Conservation (phyloP, 2,797 vertebrate species). For the Masticophis lateralis region DNA sequence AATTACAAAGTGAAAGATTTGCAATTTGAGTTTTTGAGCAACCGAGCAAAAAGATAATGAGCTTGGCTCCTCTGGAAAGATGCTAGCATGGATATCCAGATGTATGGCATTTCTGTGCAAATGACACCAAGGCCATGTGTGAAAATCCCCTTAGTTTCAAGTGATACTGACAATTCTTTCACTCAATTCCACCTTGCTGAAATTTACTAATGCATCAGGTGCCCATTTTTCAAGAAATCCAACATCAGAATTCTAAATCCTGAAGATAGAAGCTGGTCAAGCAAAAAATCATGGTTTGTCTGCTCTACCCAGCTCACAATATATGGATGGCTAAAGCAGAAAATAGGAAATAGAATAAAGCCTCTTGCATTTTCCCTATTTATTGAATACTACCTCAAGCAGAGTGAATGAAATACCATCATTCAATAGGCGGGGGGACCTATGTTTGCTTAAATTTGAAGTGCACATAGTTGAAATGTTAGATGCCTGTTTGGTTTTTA, state of each 20-base stretch:
- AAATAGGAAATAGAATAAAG: neutral
- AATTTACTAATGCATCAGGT: neutral
- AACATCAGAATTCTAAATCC: neutral
- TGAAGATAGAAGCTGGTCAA: neutral
- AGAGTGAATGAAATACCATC: neutral
- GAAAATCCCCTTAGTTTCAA: neutral
- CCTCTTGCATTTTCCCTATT: neutral
- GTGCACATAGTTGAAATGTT: neutral
- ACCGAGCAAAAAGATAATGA: neutral
- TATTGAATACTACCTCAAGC: neutral
- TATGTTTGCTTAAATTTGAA: neutral
- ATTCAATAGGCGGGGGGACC: neutral
- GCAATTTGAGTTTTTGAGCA: neutral
- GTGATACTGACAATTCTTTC: neutral
- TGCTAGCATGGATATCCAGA: neutral
- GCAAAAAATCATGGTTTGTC: neutral
- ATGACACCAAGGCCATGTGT: neutral
- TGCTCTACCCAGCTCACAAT: neutral
- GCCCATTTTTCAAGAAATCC: neutral
- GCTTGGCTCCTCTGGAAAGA: neutral
- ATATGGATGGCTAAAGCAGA: neutral
- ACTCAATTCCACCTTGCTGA: neutral
- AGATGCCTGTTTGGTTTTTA: neutral
- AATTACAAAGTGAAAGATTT: neutral
- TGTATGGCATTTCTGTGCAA: neutral